Percentiles rank a stretch among this genome's conserved stretches.
Conservation (phyloP, 1,140 invertebrate genomes). For the Venustaconcha ellipsiformis region DNA sequence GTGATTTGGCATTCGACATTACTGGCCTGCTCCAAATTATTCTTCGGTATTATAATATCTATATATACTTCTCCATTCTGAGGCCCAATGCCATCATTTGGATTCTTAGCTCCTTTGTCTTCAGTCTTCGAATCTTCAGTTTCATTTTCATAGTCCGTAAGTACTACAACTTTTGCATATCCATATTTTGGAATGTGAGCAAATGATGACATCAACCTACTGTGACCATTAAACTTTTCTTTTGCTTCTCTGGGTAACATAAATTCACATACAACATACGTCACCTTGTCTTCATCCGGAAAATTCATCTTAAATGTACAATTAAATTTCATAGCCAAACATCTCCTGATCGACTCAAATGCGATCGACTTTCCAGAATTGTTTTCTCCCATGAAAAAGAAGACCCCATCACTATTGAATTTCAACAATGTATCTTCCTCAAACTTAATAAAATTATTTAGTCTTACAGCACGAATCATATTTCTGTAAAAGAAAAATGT, state of each 20-base stretch:
- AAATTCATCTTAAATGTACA: neutral
- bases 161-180: constrained; percentile 2
- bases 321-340: constrained; percentile 6
- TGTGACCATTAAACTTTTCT: neutral
- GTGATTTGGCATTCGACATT: too few relatives aligned
- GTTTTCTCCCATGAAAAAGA: constrained; percentile 19
- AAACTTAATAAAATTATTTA: constrained; percentile 19
- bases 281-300: neutral
- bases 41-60: neutral
- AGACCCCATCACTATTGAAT: neutral
- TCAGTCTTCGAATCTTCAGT: too few relatives aligned
- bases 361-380: constrained; percentile 11
- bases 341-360: constrained; percentile 25
- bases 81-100: too few relatives aligned
- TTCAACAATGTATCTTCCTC: constrained; percentile 6
- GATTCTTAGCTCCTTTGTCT: too few relatives aligned
- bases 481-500: neutral
- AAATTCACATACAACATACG: constrained; percentile 6
- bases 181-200: neutral
- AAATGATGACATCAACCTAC: neutral
- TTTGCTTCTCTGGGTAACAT: neutral
- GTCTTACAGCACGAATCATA: constrained; percentile 3
- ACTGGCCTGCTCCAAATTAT: too few relatives aligned
- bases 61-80: neutral
- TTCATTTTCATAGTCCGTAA: neutral